phyloP scores from a whole-genome alignment of 1,140 invertebrate genomes.

The Drosophila pallidifrons region DNA sequence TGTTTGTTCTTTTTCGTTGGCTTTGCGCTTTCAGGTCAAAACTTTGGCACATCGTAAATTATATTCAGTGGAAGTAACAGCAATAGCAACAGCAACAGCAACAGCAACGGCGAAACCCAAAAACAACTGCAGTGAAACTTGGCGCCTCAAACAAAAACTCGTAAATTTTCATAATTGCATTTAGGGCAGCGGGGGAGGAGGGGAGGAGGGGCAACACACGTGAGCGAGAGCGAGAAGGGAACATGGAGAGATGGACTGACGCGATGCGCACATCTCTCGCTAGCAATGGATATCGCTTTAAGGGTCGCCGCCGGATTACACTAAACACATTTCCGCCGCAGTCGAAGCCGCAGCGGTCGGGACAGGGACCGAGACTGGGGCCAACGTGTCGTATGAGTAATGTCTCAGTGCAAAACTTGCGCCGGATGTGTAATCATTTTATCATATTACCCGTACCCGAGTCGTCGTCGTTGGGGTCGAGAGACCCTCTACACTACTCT shows the following conservation, averaged over 20 bases:
- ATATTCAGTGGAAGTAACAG: conserved; percentile 53
- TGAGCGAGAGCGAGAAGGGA: not conserved
- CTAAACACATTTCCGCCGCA: conserved; percentile 78
- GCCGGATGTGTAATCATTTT: conserved; percentile 82
- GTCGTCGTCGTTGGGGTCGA: not conserved
- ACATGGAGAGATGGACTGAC: not conserved
- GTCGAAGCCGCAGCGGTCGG: conserved; percentile 19
- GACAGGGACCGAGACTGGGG: not conserved
- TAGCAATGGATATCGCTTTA: conserved; percentile 44
- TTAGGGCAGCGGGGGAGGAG: conserved; percentile 10
- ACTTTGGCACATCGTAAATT: conserved; percentile 74
- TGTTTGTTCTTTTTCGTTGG: conserved; percentile 29
- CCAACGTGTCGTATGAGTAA: conserved; percentile 80
- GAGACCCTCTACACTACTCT: not conserved
- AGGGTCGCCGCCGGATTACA: conserved; percentile 62
- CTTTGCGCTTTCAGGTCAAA: conserved; percentile 43
- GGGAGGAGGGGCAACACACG: not conserved
- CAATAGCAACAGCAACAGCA: conserved; percentile 21
- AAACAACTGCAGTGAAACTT: conserved; percentile 37
- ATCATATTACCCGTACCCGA: conserved; percentile 69
- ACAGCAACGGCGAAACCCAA: conserved; percentile 35
- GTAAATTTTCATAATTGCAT: conserved; percentile 82
- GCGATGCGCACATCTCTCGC: conserved; percentile 42
- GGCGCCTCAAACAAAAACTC: conserved; percentile 64
- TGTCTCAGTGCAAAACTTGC: conserved; percentile 78